phyloP scores from a whole-genome alignment of 2,797 vertebrate species.

The Lepilemur ruficaudatus region DNA sequence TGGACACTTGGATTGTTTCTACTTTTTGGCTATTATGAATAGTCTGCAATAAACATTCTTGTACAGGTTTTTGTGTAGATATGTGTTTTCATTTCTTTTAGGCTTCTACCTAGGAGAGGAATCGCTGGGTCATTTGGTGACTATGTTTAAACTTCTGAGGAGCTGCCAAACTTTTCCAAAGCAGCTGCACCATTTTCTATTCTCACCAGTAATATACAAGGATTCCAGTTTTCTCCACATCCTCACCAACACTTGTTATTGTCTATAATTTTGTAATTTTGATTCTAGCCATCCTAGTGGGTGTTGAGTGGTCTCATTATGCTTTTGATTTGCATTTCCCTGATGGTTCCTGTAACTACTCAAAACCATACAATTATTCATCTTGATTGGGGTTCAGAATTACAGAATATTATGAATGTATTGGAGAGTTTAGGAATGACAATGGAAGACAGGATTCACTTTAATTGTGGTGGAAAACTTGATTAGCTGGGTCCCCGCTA shows the following conservation, averaged over 20 bases:
- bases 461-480: neutral
- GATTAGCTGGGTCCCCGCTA: neutral
- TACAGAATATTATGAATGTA: neutral
- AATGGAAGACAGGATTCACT: neutral
- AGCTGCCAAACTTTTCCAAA: neutral
- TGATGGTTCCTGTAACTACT: neutral
- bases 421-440: neutral
- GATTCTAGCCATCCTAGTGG: neutral
- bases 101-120: neutral
- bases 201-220: neutral
- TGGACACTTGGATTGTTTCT: neutral
- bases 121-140: neutral
- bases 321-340: neutral
- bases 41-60: neutral
- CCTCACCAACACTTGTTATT: neutral
- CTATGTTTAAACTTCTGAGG: neutral
- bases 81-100: neutral
- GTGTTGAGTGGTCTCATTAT: neutral
- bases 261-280: slow-evolving; percentile 2
- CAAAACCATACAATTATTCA: neutral
- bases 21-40: neutral
- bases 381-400: neutral
- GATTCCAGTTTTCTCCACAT: neutral
- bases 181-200: neutral
- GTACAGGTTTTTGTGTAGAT: neutral